Percentiles rank a stretch among this genome's conserved stretches.
Conservation (phyloP, 2,113 vertebrate species). For the Tor tambroides region DNA sequence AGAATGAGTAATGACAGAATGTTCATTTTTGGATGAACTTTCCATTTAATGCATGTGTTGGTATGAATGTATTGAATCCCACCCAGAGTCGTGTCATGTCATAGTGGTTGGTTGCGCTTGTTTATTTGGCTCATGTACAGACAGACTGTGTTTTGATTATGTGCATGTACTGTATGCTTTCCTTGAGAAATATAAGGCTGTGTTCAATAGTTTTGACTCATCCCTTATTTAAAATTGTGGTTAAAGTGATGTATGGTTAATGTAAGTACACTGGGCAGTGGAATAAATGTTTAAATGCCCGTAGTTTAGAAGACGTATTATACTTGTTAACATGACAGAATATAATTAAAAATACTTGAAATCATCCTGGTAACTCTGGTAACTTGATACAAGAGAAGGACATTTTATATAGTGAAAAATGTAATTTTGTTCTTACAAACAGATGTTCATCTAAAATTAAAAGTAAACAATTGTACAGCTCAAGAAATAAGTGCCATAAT, state of each 20-base stretch:
- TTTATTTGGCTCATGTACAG: not conserved
- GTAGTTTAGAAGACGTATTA: not conserved
- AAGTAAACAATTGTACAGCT: not conserved
- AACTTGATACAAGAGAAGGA: not conserved
- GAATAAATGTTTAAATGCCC: not conserved
- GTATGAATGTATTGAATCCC: not conserved
- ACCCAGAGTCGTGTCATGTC: not conserved
- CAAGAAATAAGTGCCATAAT: not conserved
- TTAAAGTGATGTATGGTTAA: not conserved
- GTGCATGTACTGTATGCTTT: not conserved
- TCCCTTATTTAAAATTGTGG: not conserved
- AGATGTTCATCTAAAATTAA: not conserved
- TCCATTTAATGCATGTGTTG: not conserved
- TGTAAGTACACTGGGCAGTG: not conserved
- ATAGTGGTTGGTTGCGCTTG: not conserved
- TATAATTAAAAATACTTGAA: not conserved
- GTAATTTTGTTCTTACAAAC: not conserved
- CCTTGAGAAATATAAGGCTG: not conserved
- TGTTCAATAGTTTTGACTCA: not conserved
- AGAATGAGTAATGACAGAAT: not conserved
- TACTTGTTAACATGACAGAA: not conserved
- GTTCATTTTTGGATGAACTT: not conserved
- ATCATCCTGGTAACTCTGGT: not conserved
- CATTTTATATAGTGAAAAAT: not conserved
- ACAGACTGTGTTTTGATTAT: not conserved